These are phyloP conservation scores for Homalodisca vitripennis DNA, from an alignment of 1,140 invertebrate genomes.

Conservation along the genomic window DNA sequence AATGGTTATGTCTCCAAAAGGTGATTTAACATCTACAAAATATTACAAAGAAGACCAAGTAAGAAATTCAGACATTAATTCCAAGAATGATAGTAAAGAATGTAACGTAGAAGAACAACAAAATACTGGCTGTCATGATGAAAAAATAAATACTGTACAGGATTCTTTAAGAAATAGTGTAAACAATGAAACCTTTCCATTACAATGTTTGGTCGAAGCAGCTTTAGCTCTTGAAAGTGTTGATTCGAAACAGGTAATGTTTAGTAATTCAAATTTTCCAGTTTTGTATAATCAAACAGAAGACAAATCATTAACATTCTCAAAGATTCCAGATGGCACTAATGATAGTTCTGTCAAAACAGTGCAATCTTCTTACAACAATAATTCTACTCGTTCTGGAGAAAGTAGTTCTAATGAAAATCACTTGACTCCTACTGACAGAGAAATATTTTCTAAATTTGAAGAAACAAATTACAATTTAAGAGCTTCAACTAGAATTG, in stretches of 20 bases:
- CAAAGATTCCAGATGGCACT: neutral
- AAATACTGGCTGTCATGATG: neutral
- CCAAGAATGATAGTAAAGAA: no score
- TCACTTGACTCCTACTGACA: neutral
- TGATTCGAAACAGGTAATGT: constrained; percentile 5
- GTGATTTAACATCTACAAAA: no score
- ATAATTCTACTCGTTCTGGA: neutral
- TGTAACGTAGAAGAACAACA: no score
- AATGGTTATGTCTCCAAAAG: no score
- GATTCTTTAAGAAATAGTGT: constrained; percentile 16
- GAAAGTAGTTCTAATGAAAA: neutral
- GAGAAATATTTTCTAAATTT: constrained; percentile 14
- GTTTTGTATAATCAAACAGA: neutral
- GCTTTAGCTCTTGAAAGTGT: constrained; percentile 17
- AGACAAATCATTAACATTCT: neutral
- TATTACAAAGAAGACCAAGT: no score
- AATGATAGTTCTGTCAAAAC: no score
- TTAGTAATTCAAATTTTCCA: constrained; percentile 5
- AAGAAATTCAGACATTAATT: no score
- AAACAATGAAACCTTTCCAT: constrained; percentile 13
- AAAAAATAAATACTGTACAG: neutral
- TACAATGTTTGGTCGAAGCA: constrained; percentile 26
- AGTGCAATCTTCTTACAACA: no score
- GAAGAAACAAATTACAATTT: constrained; percentile 21
- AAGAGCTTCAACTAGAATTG: constrained; percentile 12